phyloP scores from a whole-genome alignment of 2,797 vertebrate species.

The Mionectes olivaceus region DNA sequence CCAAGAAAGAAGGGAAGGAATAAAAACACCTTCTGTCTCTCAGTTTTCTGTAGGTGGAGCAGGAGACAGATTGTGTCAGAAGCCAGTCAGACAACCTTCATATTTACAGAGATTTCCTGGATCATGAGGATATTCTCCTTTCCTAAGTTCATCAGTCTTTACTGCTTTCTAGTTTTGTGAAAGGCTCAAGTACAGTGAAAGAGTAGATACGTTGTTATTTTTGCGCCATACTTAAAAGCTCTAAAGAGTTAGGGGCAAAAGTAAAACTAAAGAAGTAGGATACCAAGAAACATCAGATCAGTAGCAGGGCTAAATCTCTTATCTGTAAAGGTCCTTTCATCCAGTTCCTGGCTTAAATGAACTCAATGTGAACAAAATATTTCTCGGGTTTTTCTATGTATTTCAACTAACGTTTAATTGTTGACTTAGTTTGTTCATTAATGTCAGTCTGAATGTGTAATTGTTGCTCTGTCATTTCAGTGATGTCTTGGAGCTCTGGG shows the following conservation, averaged over 20 bases:
- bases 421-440: not conserved
- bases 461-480: not conserved
- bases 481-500: not conserved
- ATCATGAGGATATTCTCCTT: not conserved
- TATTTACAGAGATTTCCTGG: not conserved
- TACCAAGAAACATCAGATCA: not conserved
- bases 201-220: not conserved
- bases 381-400: not conserved
- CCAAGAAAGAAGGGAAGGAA: not conserved
- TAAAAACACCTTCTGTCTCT: not conserved
- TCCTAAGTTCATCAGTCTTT: not conserved
- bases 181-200: not conserved
- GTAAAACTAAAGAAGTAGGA: not conserved
- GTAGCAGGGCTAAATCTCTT: not conserved
- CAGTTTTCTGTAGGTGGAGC: not conserved
- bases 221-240: not conserved
- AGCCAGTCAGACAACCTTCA: not conserved
- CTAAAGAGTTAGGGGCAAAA: not conserved
- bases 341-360: not conserved
- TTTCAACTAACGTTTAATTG: not conserved
- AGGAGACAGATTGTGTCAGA: not conserved
- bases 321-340: not conserved
- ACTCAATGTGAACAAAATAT: not conserved
- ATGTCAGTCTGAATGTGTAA: not conserved
- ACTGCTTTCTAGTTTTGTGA: not conserved